phyloP scores from a whole-genome alignment of 2,797 vertebrate genomes.

The Anguilla megastoma region DNA sequence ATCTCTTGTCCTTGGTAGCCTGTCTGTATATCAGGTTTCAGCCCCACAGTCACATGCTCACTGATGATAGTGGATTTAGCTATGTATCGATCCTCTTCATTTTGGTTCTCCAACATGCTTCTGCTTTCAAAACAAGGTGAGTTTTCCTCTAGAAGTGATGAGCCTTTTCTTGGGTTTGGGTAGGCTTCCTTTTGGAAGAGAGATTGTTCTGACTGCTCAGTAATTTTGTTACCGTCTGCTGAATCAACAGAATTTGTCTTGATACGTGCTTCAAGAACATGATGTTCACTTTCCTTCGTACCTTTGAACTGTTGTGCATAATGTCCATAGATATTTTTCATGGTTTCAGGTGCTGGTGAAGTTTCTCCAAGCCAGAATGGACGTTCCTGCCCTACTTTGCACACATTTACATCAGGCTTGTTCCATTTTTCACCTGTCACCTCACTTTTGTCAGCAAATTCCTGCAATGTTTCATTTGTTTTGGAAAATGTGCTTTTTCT shows the following conservation, averaged over 20 bases:
- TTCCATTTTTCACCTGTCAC: not conserved
- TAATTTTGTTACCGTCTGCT: conserved; percentile 17
- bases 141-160: conserved; percentile 25
- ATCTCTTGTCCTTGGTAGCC: conserved; percentile 20
- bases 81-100: conserved; percentile 55
- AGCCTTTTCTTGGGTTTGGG: conserved; percentile 7
- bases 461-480: conserved; percentile 32
- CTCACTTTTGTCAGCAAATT: not conserved
- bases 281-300: not conserved
- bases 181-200: conserved; percentile 12
- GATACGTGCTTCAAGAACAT: not conserved
- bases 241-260: not conserved
- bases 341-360: conserved; percentile 4
- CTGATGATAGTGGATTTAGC: conserved; percentile 57
- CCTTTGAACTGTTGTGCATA: not conserved
- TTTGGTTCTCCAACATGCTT: conserved; percentile 22
- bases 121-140: conserved; percentile 27
- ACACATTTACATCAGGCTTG: conserved; percentile 19
- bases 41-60: conserved; percentile 48
- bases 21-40: conserved; percentile 36
- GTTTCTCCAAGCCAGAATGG: not conserved
- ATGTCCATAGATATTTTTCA: not conserved
- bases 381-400: conserved; percentile 2
- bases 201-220: not conserved
- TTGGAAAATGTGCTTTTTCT: conserved; percentile 37